Percentiles rank a stretch among this genome's conserved stretches.
These are phyloP conservation scores for Lepidocyrtinus sp. DNA, from an alignment of 2,888 invertebrate genomes.

Conservation along the genomic window DNA sequence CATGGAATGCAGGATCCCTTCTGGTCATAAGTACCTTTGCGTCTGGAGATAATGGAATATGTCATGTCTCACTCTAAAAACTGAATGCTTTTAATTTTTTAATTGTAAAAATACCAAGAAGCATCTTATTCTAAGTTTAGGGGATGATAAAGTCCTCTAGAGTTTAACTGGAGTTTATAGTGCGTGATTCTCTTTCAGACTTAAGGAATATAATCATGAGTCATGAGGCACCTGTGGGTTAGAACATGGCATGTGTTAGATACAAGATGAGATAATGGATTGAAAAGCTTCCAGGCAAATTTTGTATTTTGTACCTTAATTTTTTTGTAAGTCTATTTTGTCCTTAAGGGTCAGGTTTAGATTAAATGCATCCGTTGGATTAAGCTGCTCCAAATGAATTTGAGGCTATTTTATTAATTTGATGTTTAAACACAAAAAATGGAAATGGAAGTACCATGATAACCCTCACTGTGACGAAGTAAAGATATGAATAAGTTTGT, in stretches of 20 bases:
- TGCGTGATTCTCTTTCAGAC: no score
- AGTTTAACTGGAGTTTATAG: neutral
- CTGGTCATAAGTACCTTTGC: neutral
- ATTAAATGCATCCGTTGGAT: neutral
- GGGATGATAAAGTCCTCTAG: neutral
- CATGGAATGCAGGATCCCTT: conserved; percentile 7
- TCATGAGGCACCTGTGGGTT: neutral
- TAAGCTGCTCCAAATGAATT: no score
- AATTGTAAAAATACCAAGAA: neutral
- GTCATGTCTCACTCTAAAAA: neutral
- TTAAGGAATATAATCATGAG: no score
- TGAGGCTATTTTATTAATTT: no score
- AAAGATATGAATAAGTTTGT: no score
- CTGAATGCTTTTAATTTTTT: neutral
- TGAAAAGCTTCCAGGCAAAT: conserved; percentile 25
- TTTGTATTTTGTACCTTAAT: neutral
- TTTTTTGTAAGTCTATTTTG: neutral
- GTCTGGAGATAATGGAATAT: conserved; percentile 12
- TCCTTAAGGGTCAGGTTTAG: conserved; percentile 6
- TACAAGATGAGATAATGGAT: conserved; percentile 40
- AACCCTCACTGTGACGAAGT: no score
- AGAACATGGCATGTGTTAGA: conserved; percentile 47
- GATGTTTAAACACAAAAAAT: no score
- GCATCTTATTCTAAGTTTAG: no score
- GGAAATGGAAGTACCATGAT: no score